Percentiles rank a stretch among this genome's conserved stretches.
phyloP scores from a whole-genome alignment of 2,113 vertebrate species.

The Zosterops borbonicus region DNA sequence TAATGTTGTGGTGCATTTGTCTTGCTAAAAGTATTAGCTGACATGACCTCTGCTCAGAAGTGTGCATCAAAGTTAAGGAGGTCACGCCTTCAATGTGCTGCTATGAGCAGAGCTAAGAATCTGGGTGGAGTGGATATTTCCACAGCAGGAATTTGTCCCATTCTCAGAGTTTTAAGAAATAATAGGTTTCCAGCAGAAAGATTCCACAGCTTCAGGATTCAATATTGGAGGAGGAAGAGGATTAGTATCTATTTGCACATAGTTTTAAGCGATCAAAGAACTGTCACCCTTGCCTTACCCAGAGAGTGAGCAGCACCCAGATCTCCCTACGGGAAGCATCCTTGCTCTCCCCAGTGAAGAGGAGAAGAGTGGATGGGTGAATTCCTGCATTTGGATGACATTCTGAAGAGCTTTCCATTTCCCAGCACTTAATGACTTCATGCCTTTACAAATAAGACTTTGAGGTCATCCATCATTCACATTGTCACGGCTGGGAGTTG shows the following conservation, averaged over 20 bases:
- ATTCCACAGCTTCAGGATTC: background rate
- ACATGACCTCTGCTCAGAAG: background rate
- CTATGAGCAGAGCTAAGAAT: background rate
- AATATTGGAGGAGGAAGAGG: background rate
- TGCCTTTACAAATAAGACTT: constrained; percentile 12
- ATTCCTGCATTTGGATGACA: background rate
- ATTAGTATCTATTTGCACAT: background rate
- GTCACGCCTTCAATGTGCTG: background rate
- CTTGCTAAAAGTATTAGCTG: background rate
- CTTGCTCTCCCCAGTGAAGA: background rate
- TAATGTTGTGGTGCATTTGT: background rate
- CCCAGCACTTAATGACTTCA: background rate
- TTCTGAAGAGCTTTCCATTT: background rate
- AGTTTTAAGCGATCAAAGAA: background rate
- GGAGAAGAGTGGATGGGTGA: background rate
- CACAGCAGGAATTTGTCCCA: background rate
- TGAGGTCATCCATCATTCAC: background rate
- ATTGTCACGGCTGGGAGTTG: background rate
- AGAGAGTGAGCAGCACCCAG: background rate
- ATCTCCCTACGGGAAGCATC: background rate
- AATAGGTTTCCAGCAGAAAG: background rate
- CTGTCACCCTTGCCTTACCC: background rate
- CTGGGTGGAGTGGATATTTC: background rate
- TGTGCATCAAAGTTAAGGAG: background rate
- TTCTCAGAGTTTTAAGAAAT: background rate